Evolutionary conservation across 2,113 vertebrate genomes (phyloP), one percentile per base, ranked within the genome.

Genomic region (Datnioides undecimradiatus): DNA sequence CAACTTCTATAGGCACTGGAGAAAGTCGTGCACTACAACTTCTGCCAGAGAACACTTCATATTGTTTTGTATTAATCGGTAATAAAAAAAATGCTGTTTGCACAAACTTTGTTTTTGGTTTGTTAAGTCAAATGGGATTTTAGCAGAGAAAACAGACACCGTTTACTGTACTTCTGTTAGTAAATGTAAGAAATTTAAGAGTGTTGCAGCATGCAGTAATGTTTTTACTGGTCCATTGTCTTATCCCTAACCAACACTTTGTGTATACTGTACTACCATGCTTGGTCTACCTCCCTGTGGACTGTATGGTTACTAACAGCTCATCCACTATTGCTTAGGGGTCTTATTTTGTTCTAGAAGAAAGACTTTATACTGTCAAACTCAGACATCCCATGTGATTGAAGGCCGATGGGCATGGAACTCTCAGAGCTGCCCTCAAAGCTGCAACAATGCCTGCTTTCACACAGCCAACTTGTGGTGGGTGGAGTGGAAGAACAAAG

Each of bases 321-420:
- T 91, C 90, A 93, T 92, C 91, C 90, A 91, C 91, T 84, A 83
- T 91, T 90, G 93, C 93, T 93, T 92, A 93, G 87, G 93, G 93
- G 87, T 91, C 87, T 92, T 90, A 94, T 93, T 93, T 89, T 92
- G 88, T 90, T 92, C 80, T 87, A 90, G 87, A 93, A 93, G 90
- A 91, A 93, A 91, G 81, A 93, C 91, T 93, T 94, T 93, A 89
- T 92, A 87, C 92, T 93, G 93, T 94, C 93, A 94, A 93, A 93
- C 90, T 89, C 91, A 90, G 91, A 93, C 87, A 90, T 94, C 93
- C 93, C 93, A 80, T 88, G 93, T 91, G 92, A 93, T 91, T 80
- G 92, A 91, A 87, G 91, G 93, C 93, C 91, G 92, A 83, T 91
- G 90, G 93, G 90, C 93, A 94, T 92, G 93, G 92, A 94, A 94